phyloP scores from a whole-genome alignment of 2,888 invertebrate genomes.

The Stegophylla sp. region DNA sequence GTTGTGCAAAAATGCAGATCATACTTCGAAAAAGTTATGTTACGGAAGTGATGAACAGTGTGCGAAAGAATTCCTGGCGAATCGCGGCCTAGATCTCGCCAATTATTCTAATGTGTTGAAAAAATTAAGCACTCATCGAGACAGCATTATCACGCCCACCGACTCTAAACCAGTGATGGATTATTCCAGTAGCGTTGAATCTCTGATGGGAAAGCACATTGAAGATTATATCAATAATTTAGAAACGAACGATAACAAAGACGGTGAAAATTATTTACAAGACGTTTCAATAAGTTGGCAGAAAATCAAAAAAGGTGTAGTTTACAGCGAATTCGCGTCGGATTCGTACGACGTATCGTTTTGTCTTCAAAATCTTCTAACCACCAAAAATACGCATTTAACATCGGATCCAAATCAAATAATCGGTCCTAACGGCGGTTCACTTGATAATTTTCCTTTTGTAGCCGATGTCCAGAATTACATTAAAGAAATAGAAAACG shows the following conservation, averaged over 20 bases:
- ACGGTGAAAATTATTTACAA: background rate
- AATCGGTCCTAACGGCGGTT: background rate
- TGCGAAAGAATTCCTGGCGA: constrained; percentile 49
- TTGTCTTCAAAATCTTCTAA: constrained; percentile 44
- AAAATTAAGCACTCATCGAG: constrained; percentile 15
- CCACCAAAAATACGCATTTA: constrained; percentile 9
- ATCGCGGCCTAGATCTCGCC: constrained; percentile 44
- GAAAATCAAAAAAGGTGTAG: constrained; percentile 33
- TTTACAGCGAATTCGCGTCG: constrained; percentile 46
- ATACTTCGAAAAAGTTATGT: background rate
- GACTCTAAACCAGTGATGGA: constrained; percentile 49
- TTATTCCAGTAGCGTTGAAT: constrained; percentile 53
- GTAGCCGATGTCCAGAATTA: constrained; percentile 16
- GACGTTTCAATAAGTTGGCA: constrained; percentile 26
- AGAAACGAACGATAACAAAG: constrained; percentile 13
- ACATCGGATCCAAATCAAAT: constrained; percentile 9
- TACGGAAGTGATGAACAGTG: constrained; percentile 29
- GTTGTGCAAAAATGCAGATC: constrained; percentile 36
- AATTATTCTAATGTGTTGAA: constrained; percentile 33
- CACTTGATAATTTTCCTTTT: constrained; percentile 29
- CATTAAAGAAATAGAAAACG: constrained; percentile 8
- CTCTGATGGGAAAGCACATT: constrained; percentile 38
- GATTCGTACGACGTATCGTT: constrained; percentile 50
- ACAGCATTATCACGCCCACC: background rate
- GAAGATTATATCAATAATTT: constrained; percentile 48